phyloP scores from a whole-genome alignment of 1,140 invertebrate genomes.

The Heliothis virescens region DNA sequence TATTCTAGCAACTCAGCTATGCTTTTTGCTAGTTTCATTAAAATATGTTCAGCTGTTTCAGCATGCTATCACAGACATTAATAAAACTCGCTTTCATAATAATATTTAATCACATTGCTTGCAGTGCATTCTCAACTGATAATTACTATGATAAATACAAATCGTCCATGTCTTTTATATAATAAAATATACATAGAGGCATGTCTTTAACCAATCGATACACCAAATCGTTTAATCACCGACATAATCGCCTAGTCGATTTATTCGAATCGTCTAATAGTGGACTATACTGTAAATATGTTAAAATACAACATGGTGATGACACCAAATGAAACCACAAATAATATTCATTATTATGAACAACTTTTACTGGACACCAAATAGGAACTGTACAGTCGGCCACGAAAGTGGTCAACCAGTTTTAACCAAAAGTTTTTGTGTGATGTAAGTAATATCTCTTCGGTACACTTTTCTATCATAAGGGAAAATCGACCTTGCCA shows the following conservation, averaged over 20 bases:
- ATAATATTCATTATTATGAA: too few relatives aligned
- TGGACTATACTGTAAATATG: slow-evolving; percentile 7
- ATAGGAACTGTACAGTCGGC: neutral
- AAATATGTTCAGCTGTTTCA: neutral
- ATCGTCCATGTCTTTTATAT: slow-evolving; percentile 21
- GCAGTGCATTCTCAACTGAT: slow-evolving; percentile 18
- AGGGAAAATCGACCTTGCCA: too few relatives aligned
- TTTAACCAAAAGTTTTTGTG: too few relatives aligned
- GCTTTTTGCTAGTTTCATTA: slow-evolving; percentile 3
- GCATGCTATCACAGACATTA: neutral
- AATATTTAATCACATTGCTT: neutral
- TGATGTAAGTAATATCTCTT: too few relatives aligned
- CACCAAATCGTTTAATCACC: neutral
- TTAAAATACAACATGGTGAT: too few relatives aligned
- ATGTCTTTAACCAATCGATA: slow-evolving; percentile 19
- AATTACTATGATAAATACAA: neutral
- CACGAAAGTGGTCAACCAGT: neutral
- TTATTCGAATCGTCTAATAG: neutral
- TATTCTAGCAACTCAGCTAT: neutral
- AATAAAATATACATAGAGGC: slow-evolving; percentile 2
- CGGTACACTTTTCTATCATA: too few relatives aligned
- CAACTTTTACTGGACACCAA: neutral
- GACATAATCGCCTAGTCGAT: slow-evolving; percentile 4
- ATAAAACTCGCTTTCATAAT: neutral
- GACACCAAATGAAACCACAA: too few relatives aligned